phyloP scores from a whole-genome alignment of 2,888 invertebrate species.

The Neocrepidodera transversa region DNA sequence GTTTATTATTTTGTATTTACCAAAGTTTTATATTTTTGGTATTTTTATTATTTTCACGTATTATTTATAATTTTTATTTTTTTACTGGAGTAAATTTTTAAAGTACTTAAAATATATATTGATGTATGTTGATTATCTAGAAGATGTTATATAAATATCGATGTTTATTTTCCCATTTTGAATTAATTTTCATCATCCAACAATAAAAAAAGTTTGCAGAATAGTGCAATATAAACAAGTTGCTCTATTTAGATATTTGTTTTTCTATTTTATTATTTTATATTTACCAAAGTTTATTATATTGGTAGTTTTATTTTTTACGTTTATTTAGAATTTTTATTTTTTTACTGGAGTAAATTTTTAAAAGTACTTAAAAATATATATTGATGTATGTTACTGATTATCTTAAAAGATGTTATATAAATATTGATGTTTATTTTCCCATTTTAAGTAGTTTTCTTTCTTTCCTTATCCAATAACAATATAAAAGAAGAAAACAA shows the following conservation, averaged over 20 bases:
- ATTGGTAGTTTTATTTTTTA: no score
- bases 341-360: slow-evolving; percentile 17
- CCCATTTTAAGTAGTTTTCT: slow-evolving; percentile 8
- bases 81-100: slow-evolving; percentile 20
- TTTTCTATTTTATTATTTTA: no score
- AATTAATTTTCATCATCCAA: slow-evolving; percentile 1
- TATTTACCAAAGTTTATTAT: no score
- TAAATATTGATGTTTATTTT: slow-evolving; percentile 34
- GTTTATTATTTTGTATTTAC: slow-evolving; percentile 13
- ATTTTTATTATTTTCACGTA: slow-evolving; percentile 28
- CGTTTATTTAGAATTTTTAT: no score
- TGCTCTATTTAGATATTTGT: no score
- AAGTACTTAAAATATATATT: slow-evolving; percentile 29
- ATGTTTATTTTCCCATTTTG: slow-evolving; percentile 31
- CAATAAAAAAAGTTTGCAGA: no score
- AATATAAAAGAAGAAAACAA: no score
- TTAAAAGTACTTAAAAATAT: slow-evolving; percentile 28
- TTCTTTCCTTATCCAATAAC: no score
- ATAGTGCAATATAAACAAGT: no score
- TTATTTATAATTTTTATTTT: slow-evolving; percentile 34
- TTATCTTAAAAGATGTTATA: slow-evolving; percentile 26
- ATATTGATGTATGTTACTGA: slow-evolving; percentile 28
- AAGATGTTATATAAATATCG: slow-evolving; percentile 28
- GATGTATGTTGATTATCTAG: slow-evolving; percentile 28
- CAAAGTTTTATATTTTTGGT: slow-evolving; percentile 11